A percentile compares a stretch with the other conserved stretches of the same genome.
Conservation (phyloP, 2,888 invertebrate genomes). For the Sinodicranocentrus sp. region DNA sequence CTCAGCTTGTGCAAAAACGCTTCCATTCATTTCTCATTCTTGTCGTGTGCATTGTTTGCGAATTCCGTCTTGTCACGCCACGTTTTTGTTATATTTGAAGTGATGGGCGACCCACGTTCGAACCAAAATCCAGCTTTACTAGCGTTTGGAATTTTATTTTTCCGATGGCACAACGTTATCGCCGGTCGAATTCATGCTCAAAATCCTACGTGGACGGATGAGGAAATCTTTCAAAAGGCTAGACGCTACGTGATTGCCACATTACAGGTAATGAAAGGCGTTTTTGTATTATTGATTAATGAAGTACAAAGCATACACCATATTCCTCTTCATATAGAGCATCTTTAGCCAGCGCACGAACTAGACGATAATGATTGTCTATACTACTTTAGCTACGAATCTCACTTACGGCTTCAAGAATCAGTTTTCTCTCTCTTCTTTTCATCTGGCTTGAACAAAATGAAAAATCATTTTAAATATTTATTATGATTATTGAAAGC, state of each 20-base stretch:
- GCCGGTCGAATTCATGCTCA: constrained; percentile 88
- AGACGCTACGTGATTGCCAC: constrained; percentile 94
- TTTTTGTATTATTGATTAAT: constrained; percentile 19
- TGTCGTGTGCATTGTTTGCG: neutral
- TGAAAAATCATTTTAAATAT: constrained; percentile 6
- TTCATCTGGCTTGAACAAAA: neutral
- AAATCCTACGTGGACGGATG: constrained; percentile 94
- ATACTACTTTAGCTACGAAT: neutral
- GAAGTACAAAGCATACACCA: neutral
- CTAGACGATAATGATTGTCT: neutral
- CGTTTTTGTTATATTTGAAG: constrained; percentile 80
- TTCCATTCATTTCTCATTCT: constrained; percentile 21
- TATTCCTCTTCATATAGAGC: constrained; percentile 4
- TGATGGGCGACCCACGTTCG: constrained; percentile 95
- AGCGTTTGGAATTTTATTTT: constrained; percentile 94
- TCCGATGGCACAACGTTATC: constrained; percentile 97
- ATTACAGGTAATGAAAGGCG: constrained; percentile 84
- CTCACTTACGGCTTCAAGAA: neutral
- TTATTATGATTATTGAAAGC: constrained; percentile 21
- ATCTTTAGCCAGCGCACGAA: neutral
- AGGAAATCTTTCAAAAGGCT: constrained; percentile 94
- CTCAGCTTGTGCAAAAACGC: neutral
- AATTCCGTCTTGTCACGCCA: neutral
- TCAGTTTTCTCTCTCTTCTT: neutral
- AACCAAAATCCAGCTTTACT: constrained; percentile 98